Base-by-base conservation (phyloP, 92 coral and sea anemone species). In the Epizoanthus rinbou region DNA sequence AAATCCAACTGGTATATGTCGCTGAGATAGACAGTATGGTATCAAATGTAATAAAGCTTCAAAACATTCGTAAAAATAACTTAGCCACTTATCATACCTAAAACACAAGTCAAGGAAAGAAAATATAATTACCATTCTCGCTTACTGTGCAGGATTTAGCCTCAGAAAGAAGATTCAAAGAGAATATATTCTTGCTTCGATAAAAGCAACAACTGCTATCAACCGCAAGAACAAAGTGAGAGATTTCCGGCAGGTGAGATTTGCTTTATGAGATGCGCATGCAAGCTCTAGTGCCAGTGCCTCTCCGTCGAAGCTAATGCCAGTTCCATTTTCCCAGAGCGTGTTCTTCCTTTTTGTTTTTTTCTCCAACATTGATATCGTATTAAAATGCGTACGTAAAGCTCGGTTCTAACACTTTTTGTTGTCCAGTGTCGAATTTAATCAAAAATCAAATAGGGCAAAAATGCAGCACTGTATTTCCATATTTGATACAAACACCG, bases 151-250 rank as follows among this genome's bases (percentile, higher is more conserved):
- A 41, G 18, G 37, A 78, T 14, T 39, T 41, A 62, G 25, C 28
- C 64, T 69, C 64, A 39, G 72, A 18, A 4, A 62, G 41, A 76
- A 37, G 57, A 63, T 23, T 62, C 5, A 2, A 78, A 21, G 43
- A 35, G 24, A 23, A 16, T 60, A 43, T 41, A 60, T 59, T 78
- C 82, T 78, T 78, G 82, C 82, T 78, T 78, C 82, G 71, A 78
- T 56, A 78, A 78, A 43, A 60, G 82, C 71, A 62, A 78, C 82
- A 78, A 78, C 82, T 41, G 82, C 69, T 78, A 78, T 78, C 82
- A 66, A 63, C 52, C 33, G 82, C 82, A 78, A 78, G 82, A 78
- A 60, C 73, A 28, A 78, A 78, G 37, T 78, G 82, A 14, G 39
- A 62, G 23, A 25, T 17, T 78, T 63, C 54, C 21, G 71, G 59